Evolutionary conservation across 2,888 invertebrate species (phyloP), one percentile per base, ranked within the genome.

Genomic region (Oscheius sp.): DNA sequence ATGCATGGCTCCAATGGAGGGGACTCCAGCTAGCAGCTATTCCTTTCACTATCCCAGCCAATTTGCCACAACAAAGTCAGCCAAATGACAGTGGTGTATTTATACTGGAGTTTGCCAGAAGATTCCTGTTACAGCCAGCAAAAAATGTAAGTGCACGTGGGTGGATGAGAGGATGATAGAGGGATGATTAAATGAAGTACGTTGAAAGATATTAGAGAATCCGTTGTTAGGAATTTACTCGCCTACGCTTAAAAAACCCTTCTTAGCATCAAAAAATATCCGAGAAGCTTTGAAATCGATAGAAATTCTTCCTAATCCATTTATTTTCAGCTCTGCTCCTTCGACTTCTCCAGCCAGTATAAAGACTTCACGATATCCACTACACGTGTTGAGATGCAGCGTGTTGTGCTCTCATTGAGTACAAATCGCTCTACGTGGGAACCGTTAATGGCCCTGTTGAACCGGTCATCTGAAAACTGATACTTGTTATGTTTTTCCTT

Each of bases 71-170:
- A 41, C 78, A 82, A 63, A 67, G 51, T 22, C 78, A 78, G 61
- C 72, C 71, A 66, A 77, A 72, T 36, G 83, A 83, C 64, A 77
- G 79, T 59, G 83, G 82, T 3, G 69, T 82, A n/a, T 81, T 70
- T 67, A 73, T 80, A 32, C 72, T 80, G 26, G 83, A 83, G 65
- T 82, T 77, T 63, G 81, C 81, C 22, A 64, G 71, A 45, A 65
- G 77, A 17, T 83, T 83, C 73, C 73, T 83, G 51, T 67, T 76
- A 57, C 67, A 62, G 9, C 79, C 82, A 32, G 81, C 82, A 17
- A 71, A 73, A 64, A 73, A 81, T 68, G 81, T 81, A 66, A 54
- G 41, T 41, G 41, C 20, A n/a, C n/a, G n/a, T n/a, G n/a, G n/a
- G n/a, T n/a, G n/a, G n/a, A n/a, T n/a, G n/a, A n/a, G n/a, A n/a